Evolutionary conservation across 2,797 vertebrate species (phyloP).

Genomic region (Novumbra hubbsi): DNA sequence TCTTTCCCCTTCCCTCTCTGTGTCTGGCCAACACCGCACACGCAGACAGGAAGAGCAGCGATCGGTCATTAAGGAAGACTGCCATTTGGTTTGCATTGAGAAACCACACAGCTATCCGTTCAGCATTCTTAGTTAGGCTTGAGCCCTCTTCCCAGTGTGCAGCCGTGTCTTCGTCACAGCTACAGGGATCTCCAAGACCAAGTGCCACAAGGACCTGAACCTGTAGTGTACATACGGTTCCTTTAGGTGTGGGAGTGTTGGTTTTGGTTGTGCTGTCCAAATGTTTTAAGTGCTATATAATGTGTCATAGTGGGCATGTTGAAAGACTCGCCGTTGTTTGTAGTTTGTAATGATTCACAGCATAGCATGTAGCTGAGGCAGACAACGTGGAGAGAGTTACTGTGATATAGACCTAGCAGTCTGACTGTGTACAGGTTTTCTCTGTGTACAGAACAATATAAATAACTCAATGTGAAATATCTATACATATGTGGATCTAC

Average conservation of each 20-base stretch:
- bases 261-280: no score
- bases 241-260: no score
- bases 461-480: no score
- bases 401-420: constrained; percentile 25
- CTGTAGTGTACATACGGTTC: no score
- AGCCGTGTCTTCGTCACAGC: no score
- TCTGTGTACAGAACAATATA: constrained; percentile 37
- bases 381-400: constrained; percentile 7
- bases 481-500: no score
- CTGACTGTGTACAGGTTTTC: constrained; percentile 29
- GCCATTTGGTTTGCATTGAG: constrained; percentile 24
- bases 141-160: neutral
- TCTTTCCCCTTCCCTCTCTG: no score
- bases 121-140: neutral
- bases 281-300: no score
- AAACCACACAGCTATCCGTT: constrained; percentile 14
- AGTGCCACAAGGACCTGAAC: neutral
- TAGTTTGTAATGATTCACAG: no score
- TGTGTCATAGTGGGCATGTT: no score
- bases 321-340: no score
- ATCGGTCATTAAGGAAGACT: constrained; percentile 31
- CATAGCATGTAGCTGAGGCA: no score
- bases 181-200: neutral
- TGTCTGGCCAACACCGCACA: neutral
- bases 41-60: constrained; percentile 33